These are phyloP conservation scores for Vulpes ferrilata DNA, from an alignment of 2,113 vertebrate genomes.

Conservation along the genomic window DNA sequence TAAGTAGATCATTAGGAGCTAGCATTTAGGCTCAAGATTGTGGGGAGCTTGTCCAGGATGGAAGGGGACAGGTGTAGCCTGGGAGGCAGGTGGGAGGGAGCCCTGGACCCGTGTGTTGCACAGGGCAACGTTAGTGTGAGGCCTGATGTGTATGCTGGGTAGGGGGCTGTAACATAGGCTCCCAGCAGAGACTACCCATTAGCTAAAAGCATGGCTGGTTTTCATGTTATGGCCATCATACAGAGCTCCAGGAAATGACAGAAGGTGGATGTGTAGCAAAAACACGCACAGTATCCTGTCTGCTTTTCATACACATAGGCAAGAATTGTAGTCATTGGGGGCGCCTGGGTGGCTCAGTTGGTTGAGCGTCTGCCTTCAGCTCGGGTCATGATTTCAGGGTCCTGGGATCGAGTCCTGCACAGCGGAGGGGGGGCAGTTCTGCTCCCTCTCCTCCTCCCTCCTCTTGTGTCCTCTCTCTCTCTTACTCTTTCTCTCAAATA, in stretches of 20 bases:
- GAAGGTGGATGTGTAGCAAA: background rate
- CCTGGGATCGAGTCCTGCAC: too few relatives aligned
- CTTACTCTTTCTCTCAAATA: too few relatives aligned
- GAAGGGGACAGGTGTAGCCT: background rate
- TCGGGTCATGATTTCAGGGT: too few relatives aligned
- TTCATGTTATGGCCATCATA: rapidly evolving
- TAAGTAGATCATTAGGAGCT: background rate
- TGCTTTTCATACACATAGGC: background rate
- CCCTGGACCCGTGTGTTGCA: background rate
- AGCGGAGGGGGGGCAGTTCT: too few relatives aligned
- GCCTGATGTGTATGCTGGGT: too few relatives aligned
- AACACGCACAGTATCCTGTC: background rate
- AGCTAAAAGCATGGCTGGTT: background rate
- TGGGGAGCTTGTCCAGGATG: background rate
- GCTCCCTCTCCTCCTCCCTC: too few relatives aligned
- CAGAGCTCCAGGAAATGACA: background rate
- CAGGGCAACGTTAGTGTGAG: too few relatives aligned
- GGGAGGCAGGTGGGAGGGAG: too few relatives aligned
- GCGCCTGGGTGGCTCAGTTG: too few relatives aligned
- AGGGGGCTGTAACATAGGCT: rapidly evolving
- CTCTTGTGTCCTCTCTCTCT: too few relatives aligned
- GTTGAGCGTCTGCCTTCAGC: too few relatives aligned
- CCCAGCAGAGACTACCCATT: rapidly evolving
- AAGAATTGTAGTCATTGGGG: background rate
- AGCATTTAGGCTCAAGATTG: background rate